phyloP scores from a whole-genome alignment of 2,888 invertebrate genomes.

The Sminthurinus aureus region DNA sequence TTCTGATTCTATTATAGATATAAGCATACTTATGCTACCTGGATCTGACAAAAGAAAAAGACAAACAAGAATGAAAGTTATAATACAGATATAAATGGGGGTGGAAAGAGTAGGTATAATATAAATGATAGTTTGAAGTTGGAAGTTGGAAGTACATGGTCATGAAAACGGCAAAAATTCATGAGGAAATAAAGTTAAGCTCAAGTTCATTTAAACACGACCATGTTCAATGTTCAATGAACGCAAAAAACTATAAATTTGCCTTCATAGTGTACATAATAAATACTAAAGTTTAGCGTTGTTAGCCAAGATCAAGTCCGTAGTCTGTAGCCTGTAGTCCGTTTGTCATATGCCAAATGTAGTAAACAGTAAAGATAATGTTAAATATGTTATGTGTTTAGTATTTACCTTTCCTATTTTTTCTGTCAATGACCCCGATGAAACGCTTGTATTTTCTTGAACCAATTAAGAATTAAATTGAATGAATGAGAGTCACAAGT shows the following conservation, averaged over 20 bases:
- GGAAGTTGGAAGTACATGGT: not conserved
- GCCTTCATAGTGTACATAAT: no score
- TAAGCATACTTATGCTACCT: no score
- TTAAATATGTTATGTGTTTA: no score
- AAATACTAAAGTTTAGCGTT: not conserved
- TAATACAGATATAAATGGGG: not conserved
- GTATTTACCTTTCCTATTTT: not conserved
- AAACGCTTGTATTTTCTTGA: not conserved
- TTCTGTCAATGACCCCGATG: not conserved
- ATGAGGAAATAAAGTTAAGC: not conserved
- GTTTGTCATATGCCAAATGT: not conserved
- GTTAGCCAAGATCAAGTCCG: not conserved
- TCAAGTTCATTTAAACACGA: no score
- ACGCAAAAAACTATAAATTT: no score
- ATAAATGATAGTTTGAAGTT: no score
- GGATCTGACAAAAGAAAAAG: not conserved
- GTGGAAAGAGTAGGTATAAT: no score
- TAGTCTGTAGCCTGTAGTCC: not conserved
- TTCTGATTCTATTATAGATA: not conserved
- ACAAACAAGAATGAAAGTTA: not conserved
- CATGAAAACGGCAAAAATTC: not conserved
- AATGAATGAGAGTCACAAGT: not conserved
- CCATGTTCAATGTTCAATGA: no score
- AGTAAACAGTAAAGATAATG: no score
- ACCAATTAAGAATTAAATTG: not conserved